A percentile compares a stretch with the other conserved stretches of the same genome.
Evolutionary conservation across 2,797 vertebrate genomes (phyloP).

Genomic region (Tarsius wallacei): DNA sequence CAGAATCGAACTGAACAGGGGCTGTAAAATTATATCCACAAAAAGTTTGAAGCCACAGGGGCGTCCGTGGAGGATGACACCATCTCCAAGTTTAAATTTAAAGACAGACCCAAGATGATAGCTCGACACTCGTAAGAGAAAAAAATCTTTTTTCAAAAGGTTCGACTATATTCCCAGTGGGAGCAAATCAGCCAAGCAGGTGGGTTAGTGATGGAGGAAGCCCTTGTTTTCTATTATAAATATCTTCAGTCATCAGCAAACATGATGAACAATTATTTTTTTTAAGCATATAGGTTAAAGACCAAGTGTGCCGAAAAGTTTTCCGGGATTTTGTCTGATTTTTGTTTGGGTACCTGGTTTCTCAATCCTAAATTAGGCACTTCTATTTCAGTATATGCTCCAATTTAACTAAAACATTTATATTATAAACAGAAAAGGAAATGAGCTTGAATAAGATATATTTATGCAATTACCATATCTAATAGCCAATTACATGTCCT

Average conservation of each 20-base stretch:
- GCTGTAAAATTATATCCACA: conserved; percentile 28
- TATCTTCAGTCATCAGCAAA: conserved; percentile 78
- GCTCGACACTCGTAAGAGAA: conserved; percentile 43
- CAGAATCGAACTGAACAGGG: conserved; percentile 11
- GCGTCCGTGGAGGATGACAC: background rate
- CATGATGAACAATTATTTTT: conserved; percentile 76
- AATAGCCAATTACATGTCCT: conserved; percentile 83
- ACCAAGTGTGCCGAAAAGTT: conserved; percentile 31
- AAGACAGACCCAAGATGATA: conserved; percentile 66
- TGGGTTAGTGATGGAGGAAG: conserved; percentile 70
- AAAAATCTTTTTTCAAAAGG: conserved; percentile 64
- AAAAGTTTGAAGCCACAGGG: conserved; percentile 25
- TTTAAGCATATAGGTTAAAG: conserved; percentile 33
- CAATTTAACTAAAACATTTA: conserved; percentile 81
- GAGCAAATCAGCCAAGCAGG: conserved; percentile 75
- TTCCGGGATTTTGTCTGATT: conserved; percentile 63
- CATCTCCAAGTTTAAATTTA: conserved; percentile 65
- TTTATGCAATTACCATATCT: conserved; percentile 89
- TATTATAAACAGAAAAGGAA: conserved; percentile 86
- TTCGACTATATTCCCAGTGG: conserved; percentile 59
- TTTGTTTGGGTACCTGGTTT: conserved; percentile 70
- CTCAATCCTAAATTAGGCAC: conserved; percentile 59
- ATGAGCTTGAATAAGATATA: conserved; percentile 85
- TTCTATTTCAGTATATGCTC: conserved; percentile 70
- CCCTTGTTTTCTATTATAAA: conserved; percentile 76